phyloP scores from a whole-genome alignment of 2,797 vertebrate species.

The Rhadinocentrus ornatus region DNA sequence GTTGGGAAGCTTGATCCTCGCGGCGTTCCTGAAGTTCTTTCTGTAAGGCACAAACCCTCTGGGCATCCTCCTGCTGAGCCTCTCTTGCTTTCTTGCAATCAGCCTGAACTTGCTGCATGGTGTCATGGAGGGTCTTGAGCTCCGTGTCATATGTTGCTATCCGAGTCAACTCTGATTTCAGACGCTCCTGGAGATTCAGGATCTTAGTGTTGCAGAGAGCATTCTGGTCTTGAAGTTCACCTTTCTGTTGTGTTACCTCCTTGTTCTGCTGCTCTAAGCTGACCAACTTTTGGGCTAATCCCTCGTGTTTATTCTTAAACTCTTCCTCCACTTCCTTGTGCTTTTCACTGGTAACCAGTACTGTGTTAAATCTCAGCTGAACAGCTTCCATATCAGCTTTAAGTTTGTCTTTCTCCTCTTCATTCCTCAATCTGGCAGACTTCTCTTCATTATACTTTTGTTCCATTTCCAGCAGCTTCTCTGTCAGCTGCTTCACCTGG shows the following conservation, averaged over 20 bases:
- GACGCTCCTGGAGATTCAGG: constrained; percentile 76
- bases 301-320: constrained; percentile 75
- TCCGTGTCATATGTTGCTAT: constrained; percentile 83
- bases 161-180: constrained; percentile 81
- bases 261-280: constrained; percentile 78
- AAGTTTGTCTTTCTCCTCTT: constrained; percentile 83
- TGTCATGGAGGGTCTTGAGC: constrained; percentile 77
- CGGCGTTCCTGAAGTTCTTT: constrained; percentile 78
- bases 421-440: constrained; percentile 70
- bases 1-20: constrained; percentile 68
- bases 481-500: constrained; percentile 80
- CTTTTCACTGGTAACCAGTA: constrained; percentile 74
- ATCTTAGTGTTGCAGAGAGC: constrained; percentile 73
- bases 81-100: constrained; percentile 81
- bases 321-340: constrained; percentile 77
- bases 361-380: constrained; percentile 81
- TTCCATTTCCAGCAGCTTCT: constrained; percentile 78
- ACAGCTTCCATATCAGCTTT: constrained; percentile 76
- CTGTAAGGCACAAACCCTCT: constrained; percentile 76
- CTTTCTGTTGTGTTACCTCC: constrained; percentile 71
- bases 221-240: constrained; percentile 79
- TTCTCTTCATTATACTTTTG: constrained; percentile 74
- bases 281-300: constrained; percentile 77
- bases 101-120: constrained; percentile 78
- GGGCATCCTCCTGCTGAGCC: constrained; percentile 73